Conservation (phyloP, 2,113 vertebrate species). For the Neogale vison region DNA sequence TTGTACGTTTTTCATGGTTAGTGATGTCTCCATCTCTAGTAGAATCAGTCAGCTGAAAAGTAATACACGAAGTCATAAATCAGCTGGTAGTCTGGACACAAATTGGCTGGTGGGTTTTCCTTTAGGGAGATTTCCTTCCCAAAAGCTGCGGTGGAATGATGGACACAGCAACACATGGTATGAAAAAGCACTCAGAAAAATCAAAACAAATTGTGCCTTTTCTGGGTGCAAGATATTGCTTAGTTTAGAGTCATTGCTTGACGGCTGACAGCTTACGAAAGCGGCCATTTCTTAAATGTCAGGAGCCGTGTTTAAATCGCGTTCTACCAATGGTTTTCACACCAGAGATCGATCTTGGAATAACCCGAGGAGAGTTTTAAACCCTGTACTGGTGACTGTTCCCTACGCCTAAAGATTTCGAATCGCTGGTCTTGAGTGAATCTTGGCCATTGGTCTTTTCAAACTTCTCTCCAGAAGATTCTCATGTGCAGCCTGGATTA, state of each 20-base stretch:
- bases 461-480: neutral
- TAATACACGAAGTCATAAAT: neutral
- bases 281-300: conserved; percentile 38
- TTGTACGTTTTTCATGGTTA: neutral
- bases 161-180: neutral
- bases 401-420: neutral
- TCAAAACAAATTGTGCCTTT: conserved; percentile 49
- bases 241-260: conserved; percentile 24
- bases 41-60: conserved; percentile 33
- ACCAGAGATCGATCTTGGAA: neutral
- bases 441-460: neutral
- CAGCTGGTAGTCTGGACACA: neutral
- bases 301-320: neutral
- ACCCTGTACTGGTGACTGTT: neutral
- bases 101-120: conserved; percentile 34
- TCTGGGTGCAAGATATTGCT: conserved; percentile 20
- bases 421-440: neutral
- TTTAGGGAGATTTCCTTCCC: conserved; percentile 36
- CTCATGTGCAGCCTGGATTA: neutral
- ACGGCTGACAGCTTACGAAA: conserved; percentile 44
- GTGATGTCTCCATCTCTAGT: neutral
- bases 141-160: conserved; percentile 34
- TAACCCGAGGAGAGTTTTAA: neutral
- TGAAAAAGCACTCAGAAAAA: conserved; percentile 57
- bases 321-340: conserved; percentile 54